These are phyloP conservation scores for Anolis carolinensis DNA, from an alignment of 2,113 vertebrate species.

Conservation along the genomic window DNA sequence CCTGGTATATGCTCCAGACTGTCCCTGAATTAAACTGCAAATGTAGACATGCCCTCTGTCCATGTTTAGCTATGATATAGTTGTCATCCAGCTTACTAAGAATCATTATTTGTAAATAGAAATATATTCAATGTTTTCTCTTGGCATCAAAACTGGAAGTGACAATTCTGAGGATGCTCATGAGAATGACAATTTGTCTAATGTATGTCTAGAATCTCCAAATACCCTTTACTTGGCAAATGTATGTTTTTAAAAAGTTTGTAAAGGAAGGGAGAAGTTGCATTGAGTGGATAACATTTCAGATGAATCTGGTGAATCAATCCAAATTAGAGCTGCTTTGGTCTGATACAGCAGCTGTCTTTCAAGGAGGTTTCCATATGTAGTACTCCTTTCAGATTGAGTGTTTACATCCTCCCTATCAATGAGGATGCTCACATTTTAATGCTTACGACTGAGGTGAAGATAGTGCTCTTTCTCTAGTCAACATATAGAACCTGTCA, in stretches of 20 bases:
- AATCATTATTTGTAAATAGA: background rate
- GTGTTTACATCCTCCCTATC: background rate
- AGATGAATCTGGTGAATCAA: background rate
- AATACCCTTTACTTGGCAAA: background rate
- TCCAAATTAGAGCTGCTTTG: background rate
- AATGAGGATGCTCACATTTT: background rate
- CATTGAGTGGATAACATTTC: background rate
- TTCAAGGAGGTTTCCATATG: background rate
- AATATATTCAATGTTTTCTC: background rate
- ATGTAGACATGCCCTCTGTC: background rate
- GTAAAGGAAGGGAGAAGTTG: background rate
- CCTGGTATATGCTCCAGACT: too few relatives aligned
- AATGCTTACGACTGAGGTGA: too few relatives aligned
- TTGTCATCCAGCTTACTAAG: background rate
- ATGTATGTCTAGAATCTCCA: background rate
- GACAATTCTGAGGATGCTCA: background rate
- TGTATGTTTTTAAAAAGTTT: background rate
- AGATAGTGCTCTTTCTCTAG: too few relatives aligned
- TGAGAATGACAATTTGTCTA: background rate
- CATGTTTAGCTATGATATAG: background rate
- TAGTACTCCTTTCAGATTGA: background rate
- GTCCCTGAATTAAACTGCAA: too few relatives aligned
- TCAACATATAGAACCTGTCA: too few relatives aligned
- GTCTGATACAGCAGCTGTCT: background rate
- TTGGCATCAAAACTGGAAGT: background rate